Conservation (phyloP, 2,888 invertebrate genomes). For the Poecilus cupreus region DNA sequence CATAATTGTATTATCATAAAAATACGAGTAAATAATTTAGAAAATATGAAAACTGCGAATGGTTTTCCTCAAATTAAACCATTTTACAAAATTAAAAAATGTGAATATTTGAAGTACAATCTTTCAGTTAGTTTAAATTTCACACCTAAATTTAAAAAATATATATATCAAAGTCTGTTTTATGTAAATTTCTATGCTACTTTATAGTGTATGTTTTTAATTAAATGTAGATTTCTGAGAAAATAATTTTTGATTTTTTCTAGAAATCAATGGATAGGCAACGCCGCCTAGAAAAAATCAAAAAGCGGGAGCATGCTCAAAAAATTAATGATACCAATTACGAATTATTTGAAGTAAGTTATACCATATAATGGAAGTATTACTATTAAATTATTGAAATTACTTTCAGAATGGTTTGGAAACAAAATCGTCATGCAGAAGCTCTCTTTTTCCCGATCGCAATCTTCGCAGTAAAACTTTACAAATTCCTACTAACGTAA, state of each 20-base stretch:
- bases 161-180: too few relatives aligned
- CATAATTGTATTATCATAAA: too few relatives aligned
- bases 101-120: too few relatives aligned
- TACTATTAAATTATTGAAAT: constrained; percentile 7
- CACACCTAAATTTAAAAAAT: too few relatives aligned
- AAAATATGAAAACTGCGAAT: too few relatives aligned
- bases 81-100: too few relatives aligned
- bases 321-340: constrained; percentile 39
- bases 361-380: background rate
- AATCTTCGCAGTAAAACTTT: background rate
- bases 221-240: too few relatives aligned
- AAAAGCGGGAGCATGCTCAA: constrained; percentile 9
- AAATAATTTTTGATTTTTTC: constrained; percentile 15
- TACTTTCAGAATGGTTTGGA: constrained; percentile 23
- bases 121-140: too few relatives aligned
- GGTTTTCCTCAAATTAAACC: too few relatives aligned
- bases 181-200: too few relatives aligned
- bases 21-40: too few relatives aligned
- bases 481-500: background rate
- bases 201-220: too few relatives aligned
- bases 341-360: constrained; percentile 38
- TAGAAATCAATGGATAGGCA: constrained; percentile 32
- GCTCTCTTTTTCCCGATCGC: constrained; percentile 16
- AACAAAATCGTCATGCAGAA: constrained; percentile 16
- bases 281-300: constrained; percentile 32